phyloP scores from a whole-genome alignment of 2,888 invertebrate species.

The Zygaena filipendulae region DNA sequence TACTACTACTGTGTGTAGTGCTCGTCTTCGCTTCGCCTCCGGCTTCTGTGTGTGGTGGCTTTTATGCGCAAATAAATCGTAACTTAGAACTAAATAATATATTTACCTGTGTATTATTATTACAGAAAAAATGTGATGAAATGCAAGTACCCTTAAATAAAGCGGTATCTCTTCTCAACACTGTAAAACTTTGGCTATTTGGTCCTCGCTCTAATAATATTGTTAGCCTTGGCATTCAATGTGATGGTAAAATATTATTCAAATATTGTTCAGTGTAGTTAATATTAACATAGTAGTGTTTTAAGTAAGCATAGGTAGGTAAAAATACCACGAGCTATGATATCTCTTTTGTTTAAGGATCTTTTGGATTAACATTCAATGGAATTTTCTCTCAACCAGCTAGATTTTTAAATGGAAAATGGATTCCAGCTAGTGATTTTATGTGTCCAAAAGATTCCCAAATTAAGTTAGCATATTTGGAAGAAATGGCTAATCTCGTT shows the following conservation, averaged over 20 bases:
- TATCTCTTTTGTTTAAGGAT: conserved; percentile 45
- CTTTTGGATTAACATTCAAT: conserved; percentile 61
- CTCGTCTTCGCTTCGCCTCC: too few species aligned
- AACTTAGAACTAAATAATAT: too few species aligned
- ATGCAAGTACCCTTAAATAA: conserved; percentile 27
- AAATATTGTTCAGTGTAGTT: too few species aligned
- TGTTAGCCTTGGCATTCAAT: conserved; percentile 62
- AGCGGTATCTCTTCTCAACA: conserved; percentile 44
- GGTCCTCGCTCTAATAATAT: conserved; percentile 40
- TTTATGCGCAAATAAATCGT: too few species aligned
- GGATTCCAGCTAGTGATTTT: conserved; percentile 50
- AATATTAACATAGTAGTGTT: too few species aligned
- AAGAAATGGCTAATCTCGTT: conserved; percentile 32
- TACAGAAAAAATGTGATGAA: conserved; percentile 22
- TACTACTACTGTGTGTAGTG: too few species aligned
- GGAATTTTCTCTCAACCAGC: conserved; percentile 70
- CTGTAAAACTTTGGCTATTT: conserved; percentile 62
- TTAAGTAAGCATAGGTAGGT: too few species aligned
- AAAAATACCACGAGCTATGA: too few species aligned
- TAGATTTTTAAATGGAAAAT: conserved; percentile 40
- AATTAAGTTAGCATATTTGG: conserved; percentile 39
- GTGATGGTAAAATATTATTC: conserved; percentile 69
- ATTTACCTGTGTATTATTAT: conserved; percentile 11
- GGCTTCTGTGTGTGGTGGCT: too few species aligned
- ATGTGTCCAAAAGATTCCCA: conserved; percentile 40